phyloP scores from a whole-genome alignment of 2,113 vertebrate species.

The Elgaria multicarinata region DNA sequence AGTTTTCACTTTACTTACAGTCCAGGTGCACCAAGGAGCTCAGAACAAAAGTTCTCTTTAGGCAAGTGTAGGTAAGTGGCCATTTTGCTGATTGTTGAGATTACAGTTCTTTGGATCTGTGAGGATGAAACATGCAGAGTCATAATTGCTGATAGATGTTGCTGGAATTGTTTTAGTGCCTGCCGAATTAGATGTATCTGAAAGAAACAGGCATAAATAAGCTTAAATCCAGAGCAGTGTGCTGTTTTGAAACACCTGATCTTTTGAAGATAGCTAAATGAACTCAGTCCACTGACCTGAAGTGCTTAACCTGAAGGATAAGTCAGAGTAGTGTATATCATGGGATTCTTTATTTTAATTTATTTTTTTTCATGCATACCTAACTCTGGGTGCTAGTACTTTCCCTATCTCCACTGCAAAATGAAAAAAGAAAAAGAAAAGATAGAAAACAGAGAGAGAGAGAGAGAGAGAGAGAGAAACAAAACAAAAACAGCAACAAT shows the following conservation, averaged over 20 bases:
- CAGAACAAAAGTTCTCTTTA: constrained; percentile 41
- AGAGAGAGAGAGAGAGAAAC: not conserved
- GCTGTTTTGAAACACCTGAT: not conserved
- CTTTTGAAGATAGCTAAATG: not conserved
- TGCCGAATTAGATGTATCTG: not conserved
- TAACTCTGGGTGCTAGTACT: not conserved
- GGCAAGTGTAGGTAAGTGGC: constrained; percentile 66
- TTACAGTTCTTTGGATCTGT: constrained; percentile 6
- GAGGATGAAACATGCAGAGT: constrained; percentile 15
- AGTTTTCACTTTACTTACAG: constrained; percentile 39
- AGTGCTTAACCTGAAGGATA: constrained; percentile 42
- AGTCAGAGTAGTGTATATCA: not conserved
- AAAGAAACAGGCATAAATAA: not conserved
- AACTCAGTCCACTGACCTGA: not conserved
- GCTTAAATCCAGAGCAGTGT: rapidly evolving
- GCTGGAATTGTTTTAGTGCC: not conserved
- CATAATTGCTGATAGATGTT: not conserved
- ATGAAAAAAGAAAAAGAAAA: no score
- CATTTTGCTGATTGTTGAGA: constrained; percentile 51
- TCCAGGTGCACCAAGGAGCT: constrained; percentile 33
- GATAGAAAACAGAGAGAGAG: no score
- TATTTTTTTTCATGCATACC: constrained; percentile 49
- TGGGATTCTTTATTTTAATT: constrained; percentile 8
- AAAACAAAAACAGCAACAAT: no score
- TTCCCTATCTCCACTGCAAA: constrained; percentile 21